Conservation (phyloP, 2,888 invertebrate species). For the Blastobasis lacticolella region DNA sequence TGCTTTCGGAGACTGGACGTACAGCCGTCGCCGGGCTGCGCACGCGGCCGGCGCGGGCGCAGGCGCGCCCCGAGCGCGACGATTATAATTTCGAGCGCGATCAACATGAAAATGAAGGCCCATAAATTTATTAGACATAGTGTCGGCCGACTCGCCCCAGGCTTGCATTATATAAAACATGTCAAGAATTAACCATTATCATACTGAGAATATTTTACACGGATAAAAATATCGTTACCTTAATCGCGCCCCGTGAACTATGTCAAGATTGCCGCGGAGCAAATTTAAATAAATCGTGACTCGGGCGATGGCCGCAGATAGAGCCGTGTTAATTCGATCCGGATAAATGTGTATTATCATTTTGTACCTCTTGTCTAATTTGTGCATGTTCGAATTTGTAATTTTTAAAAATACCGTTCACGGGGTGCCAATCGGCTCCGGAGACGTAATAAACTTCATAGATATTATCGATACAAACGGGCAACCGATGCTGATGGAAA, state of each 20-base stretch:
- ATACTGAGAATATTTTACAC: slow-evolving; percentile 55
- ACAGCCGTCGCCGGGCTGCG: slow-evolving; percentile 15
- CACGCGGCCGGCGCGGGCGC: slow-evolving; percentile 29
- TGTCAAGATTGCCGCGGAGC: slow-evolving; percentile 28
- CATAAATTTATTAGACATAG: slow-evolving; percentile 75
- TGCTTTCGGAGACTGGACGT: neutral
- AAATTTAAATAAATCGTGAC: slow-evolving; percentile 37
- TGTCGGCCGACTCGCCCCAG: slow-evolving; percentile 62
- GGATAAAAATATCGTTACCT: slow-evolving; percentile 42
- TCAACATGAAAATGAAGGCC: slow-evolving; percentile 71
- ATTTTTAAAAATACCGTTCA: too few relatives aligned
- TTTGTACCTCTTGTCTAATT: too few relatives aligned
- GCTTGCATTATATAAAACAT: slow-evolving; percentile 70
- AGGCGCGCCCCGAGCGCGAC: slow-evolving; percentile 60
- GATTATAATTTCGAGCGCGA: slow-evolving; percentile 71
- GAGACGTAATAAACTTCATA: too few relatives aligned
- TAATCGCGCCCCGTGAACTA: slow-evolving; percentile 33
- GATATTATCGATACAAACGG: too few relatives aligned
- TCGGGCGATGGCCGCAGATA: slow-evolving; percentile 17
- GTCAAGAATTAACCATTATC: slow-evolving; percentile 72
- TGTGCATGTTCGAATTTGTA: too few relatives aligned
- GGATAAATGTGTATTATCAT: too few relatives aligned
- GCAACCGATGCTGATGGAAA: too few relatives aligned
- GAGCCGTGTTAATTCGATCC: neutral
- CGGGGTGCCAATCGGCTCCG: too few relatives aligned